Evolutionary conservation across 2,113 vertebrate genomes (phyloP).

Genomic region (Micromys minutus): DNA sequence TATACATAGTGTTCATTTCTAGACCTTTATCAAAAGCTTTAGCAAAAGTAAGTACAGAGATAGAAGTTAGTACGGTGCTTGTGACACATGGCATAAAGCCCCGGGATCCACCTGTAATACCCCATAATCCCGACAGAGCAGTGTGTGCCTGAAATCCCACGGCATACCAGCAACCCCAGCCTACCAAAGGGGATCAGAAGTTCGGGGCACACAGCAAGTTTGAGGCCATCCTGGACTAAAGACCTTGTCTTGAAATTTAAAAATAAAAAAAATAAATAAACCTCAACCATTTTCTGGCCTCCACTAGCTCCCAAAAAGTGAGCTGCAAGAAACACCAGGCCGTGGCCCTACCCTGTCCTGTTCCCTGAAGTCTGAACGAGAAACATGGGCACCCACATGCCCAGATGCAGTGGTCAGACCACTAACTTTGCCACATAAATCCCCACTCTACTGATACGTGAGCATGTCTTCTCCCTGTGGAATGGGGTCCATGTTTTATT

Average conservation of each 20-base stretch:
- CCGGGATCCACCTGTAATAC: too few species aligned
- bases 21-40: conserved; percentile 23
- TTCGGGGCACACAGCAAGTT: background rate
- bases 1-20: background rate
- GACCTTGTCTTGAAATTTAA: background rate
- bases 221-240: background rate
- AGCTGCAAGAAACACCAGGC: background rate
- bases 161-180: background rate
- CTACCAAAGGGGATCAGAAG: background rate
- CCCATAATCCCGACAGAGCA: too few species aligned
- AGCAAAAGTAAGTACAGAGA: background rate
- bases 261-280: background rate
- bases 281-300: background rate
- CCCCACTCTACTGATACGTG: background rate
- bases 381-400: background rate
- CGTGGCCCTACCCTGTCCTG: too few species aligned
- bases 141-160: background rate
- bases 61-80: background rate
- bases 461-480: background rate
- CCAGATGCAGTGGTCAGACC: background rate
- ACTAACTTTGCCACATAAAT: background rate
- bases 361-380: too few species aligned
- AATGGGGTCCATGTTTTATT: background rate
- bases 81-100: background rate
- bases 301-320: background rate